A percentile compares a stretch with the other conserved stretches of the same genome.
These are phyloP conservation scores for Tachysurus vachellii DNA, from an alignment of 2,113 vertebrate genomes.

Conservation along the genomic window DNA sequence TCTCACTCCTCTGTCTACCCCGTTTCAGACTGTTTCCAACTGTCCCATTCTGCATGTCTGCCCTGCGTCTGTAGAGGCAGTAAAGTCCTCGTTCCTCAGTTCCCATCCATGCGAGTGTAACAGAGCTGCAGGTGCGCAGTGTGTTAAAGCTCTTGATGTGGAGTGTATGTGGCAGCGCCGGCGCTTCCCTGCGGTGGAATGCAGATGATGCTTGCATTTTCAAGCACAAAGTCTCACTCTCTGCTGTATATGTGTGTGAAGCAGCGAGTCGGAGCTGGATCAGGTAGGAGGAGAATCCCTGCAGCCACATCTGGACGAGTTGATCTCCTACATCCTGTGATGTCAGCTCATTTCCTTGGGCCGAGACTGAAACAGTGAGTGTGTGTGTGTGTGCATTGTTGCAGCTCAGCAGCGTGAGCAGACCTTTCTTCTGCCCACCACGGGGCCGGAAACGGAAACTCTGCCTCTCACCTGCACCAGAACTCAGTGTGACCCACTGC, in stretches of 20 bases:
- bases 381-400: constrained; percentile 64
- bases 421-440: constrained; percentile 78
- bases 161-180: constrained; percentile 81
- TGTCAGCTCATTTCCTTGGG: constrained; percentile 70
- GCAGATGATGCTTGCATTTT: constrained; percentile 82
- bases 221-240: constrained; percentile 67
- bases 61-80: constrained; percentile 80
- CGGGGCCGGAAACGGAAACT: constrained; percentile 79
- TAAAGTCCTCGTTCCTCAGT: constrained; percentile 86
- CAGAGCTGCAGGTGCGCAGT: constrained; percentile 82
- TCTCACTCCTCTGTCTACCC: not conserved
- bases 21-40: not conserved
- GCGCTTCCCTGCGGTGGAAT: constrained; percentile 78
- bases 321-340: constrained; percentile 72
- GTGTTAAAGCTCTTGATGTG: constrained; percentile 89
- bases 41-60: constrained; percentile 24
- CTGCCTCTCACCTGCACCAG: constrained; percentile 39
- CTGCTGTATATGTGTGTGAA: constrained; percentile 25
- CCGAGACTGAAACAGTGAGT: constrained; percentile 70
- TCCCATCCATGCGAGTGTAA: constrained; percentile 89
- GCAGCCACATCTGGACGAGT: constrained; percentile 79
- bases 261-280: constrained; percentile 73
- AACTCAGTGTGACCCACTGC: constrained; percentile 74
- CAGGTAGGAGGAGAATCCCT: constrained; percentile 78
- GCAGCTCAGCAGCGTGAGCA: constrained; percentile 83